Conservation (phyloP, 2,113 vertebrate genomes). For the Cyrtonyx montezumae region DNA sequence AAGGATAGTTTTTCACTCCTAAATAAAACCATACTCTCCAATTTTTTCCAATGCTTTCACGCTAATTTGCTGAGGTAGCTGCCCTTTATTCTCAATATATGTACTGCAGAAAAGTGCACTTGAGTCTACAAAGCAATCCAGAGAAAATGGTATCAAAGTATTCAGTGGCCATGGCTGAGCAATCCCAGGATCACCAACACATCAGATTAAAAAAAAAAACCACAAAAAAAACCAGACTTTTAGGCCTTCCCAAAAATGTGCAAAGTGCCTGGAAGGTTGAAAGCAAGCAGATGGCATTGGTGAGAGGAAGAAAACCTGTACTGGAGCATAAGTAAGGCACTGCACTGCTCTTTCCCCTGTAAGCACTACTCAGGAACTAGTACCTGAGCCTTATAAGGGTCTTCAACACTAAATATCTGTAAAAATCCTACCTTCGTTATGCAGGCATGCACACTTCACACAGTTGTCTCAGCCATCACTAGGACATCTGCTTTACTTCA, state of each 20-base stretch:
- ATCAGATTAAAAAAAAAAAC: not conserved
- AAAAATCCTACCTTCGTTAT: not conserved
- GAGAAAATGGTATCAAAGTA: not conserved
- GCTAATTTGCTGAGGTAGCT: not conserved
- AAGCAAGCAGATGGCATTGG: not conserved
- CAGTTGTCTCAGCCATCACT: not conserved
- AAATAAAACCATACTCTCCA: not conserved
- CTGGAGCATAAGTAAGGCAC: rapidly evolving
- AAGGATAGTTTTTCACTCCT: not conserved
- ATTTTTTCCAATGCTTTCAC: not conserved
- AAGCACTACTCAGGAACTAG: not conserved
- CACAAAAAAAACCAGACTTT: not conserved
- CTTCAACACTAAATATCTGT: not conserved
- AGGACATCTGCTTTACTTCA: not conserved
- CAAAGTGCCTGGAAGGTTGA: not conserved
- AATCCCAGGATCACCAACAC: not conserved
- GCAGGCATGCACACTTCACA: not conserved
- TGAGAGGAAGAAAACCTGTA: not conserved
- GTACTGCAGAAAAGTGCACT: constrained; percentile 3
- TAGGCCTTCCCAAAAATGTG: rapidly evolving
- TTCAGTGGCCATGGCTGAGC: not conserved
- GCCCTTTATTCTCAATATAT: not conserved
- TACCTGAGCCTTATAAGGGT: not conserved
- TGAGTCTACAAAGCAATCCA: not conserved
- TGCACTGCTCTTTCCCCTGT: not conserved